A percentile compares a stretch with the other conserved stretches of the same genome.
Conservation (phyloP, 1,140 invertebrate genomes). For the Tetramorium parvispinum region DNA sequence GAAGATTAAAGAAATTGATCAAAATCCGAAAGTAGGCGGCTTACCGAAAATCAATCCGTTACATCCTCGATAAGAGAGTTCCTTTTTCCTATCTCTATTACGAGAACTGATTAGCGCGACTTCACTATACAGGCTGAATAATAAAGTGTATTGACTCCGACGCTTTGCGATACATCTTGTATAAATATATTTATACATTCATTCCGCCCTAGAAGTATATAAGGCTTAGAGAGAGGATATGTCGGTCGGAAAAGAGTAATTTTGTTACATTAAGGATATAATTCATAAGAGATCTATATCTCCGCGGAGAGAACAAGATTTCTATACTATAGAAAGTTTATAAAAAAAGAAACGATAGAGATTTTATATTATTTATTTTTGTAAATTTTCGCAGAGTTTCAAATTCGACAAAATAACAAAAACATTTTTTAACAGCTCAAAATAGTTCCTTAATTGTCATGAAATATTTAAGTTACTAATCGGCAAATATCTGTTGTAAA, state of each 20-base stretch:
- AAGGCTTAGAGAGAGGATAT: conserved; percentile 52
- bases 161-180: conserved; percentile 41
- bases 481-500: background rate
- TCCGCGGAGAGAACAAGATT: background rate
- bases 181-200: conserved; percentile 65
- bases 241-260: conserved; percentile 14
- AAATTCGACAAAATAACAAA: background rate
- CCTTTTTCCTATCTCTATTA: conserved; percentile 73
- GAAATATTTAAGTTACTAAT: background rate
- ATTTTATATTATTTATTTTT: background rate
- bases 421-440: background rate
- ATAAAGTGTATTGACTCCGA: conserved; percentile 3
- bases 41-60: conserved; percentile 63
- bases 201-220: conserved; percentile 62
- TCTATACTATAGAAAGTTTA: background rate
- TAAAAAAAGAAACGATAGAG: background rate
- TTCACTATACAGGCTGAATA: conserved; percentile 21
- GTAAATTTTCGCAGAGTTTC: background rate
- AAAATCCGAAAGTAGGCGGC: conserved; percentile 44
- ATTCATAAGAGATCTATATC: background rate
- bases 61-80: conserved; percentile 71
- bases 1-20: conserved; percentile 32
- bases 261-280: conserved; percentile 20
- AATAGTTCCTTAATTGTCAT: background rate
- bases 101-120: conserved; percentile 43